phyloP scores from a whole-genome alignment of 2,888 invertebrate genomes.

The Chrysolina haemoptera region DNA sequence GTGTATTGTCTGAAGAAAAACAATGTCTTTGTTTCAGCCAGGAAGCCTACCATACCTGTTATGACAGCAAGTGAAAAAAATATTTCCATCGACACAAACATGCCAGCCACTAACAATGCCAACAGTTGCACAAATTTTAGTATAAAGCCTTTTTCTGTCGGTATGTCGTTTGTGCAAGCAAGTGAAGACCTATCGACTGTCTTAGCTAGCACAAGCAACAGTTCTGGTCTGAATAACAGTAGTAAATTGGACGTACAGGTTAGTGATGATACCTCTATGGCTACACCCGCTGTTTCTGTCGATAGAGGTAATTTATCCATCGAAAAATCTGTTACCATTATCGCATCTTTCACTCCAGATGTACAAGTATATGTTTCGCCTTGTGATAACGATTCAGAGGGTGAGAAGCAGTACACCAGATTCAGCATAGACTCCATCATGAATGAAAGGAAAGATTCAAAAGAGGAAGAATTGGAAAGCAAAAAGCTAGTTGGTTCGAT shows the following conservation, averaged over 20 bases:
- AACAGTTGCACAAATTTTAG: conserved; percentile 29
- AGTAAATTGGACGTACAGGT: background rate
- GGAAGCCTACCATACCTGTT: conserved; percentile 75
- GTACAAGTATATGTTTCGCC: background rate
- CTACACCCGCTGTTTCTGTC: conserved; percentile 8
- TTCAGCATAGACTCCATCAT: conserved; percentile 29
- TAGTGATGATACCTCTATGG: background rate
- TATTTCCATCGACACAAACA: conserved; percentile 23
- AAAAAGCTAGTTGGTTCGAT: background rate
- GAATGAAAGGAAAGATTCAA: background rate
- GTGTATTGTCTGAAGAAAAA: conserved; percentile 9
- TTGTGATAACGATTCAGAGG: background rate
- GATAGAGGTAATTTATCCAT: conserved; percentile 1
- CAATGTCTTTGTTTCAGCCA: conserved; percentile 74
- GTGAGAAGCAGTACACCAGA: conserved; percentile 7
- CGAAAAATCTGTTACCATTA: conserved; percentile 6
- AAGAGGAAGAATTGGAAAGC: background rate
- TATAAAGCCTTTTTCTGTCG: conserved; percentile 29
- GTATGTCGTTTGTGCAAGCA: background rate
- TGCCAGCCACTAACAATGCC: conserved; percentile 12
- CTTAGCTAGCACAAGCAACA: background rate
- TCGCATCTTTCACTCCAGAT: background rate
- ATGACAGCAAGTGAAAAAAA: conserved; percentile 49
- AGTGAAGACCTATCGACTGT: background rate
- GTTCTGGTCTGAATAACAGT: background rate